These are phyloP conservation scores for Heliconius erato DNA, from an alignment of 2,888 invertebrate genomes.

Conservation along the genomic window DNA sequence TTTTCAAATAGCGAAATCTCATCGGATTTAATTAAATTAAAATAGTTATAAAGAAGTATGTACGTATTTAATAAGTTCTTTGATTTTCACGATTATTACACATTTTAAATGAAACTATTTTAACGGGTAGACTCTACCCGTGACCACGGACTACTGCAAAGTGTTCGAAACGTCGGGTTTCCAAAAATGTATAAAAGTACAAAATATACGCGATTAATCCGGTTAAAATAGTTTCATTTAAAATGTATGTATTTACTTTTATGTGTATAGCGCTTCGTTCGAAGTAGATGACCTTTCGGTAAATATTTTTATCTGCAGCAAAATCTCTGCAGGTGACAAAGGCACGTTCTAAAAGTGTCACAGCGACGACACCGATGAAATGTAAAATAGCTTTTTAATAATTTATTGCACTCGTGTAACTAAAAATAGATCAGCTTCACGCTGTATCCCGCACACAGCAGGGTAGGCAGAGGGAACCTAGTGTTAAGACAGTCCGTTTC, in stretches of 20 bases:
- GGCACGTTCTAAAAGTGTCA: constrained; percentile 19
- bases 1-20: background rate
- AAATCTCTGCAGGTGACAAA: constrained; percentile 6
- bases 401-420: background rate
- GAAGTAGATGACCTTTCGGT: constrained; percentile 14
- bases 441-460: no score
- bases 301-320: constrained; percentile 27
- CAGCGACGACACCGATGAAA: constrained; percentile 5
- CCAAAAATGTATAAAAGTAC: no score
- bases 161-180: no score
- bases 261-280: background rate
- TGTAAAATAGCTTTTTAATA: background rate
- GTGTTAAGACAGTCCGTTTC: no score
- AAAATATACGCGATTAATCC: no score
- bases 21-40: background rate
- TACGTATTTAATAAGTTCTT: background rate
- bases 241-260: background rate
- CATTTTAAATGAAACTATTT: no score
- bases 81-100: no score
- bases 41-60: background rate
- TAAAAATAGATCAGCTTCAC: no score
- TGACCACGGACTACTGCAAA: no score
- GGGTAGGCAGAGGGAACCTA: no score
- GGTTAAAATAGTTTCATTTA: no score
- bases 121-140: no score